These are phyloP conservation scores for Rhodinocichla rosea DNA, from an alignment of 2,113 vertebrate species.

Conservation along the genomic window DNA sequence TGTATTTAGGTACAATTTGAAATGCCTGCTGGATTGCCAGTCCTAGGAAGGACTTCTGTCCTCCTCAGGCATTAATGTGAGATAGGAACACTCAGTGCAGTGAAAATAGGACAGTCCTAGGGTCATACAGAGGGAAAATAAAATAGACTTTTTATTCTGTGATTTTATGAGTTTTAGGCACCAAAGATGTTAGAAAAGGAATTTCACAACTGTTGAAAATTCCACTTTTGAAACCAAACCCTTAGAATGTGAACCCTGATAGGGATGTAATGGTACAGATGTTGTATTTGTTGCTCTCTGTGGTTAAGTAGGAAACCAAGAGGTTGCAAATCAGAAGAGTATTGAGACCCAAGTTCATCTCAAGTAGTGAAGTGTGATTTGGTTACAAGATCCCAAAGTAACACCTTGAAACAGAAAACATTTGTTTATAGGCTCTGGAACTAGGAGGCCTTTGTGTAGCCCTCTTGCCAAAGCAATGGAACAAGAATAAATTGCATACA, in stretches of 20 bases:
- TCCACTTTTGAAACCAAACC: background rate
- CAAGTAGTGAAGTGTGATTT: background rate
- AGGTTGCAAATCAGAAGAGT: background rate
- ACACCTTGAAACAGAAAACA: background rate
- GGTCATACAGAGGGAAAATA: background rate
- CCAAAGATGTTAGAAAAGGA: background rate
- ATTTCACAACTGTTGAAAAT: background rate
- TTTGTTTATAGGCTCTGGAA: background rate
- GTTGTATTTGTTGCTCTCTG: background rate
- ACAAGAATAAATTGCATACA: background rate
- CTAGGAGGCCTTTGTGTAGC: background rate
- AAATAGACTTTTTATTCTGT: background rate
- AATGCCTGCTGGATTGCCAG: background rate
- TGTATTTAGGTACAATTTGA: background rate
- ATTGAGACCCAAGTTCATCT: background rate
- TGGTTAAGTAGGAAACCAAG: background rate
- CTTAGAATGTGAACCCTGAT: background rate
- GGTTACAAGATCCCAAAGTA: background rate
- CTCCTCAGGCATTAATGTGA: background rate
- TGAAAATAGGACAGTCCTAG: background rate
- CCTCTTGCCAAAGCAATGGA: background rate
- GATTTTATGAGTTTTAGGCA: background rate
- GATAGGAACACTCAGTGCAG: background rate
- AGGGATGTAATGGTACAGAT: background rate
- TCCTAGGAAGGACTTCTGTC: background rate